These are phyloP conservation scores for Gymnobelideus leadbeateri DNA, from an alignment of 2,113 vertebrate species.

Conservation along the genomic window DNA sequence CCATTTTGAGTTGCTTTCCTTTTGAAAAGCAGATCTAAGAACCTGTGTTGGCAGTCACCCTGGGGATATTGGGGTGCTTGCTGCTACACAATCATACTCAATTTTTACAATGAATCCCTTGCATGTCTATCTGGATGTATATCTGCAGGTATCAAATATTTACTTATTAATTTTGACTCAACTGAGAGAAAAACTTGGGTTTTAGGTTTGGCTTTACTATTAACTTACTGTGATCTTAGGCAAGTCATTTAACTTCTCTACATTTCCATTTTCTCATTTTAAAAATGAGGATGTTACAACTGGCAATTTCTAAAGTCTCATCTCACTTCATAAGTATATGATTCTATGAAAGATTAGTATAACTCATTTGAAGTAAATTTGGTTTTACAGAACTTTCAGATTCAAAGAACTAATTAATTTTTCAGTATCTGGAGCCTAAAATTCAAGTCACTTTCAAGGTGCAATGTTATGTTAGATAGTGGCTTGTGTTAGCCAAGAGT, in stretches of 20 bases:
- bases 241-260: constrained; percentile 41
- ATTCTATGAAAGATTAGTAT: constrained; percentile 24
- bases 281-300: constrained; percentile 38
- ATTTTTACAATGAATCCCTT: not conserved
- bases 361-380: constrained; percentile 1
- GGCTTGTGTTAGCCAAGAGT: not conserved
- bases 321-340: constrained; percentile 36
- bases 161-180: not conserved
- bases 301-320: constrained; percentile 5
- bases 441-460: constrained; percentile 22
- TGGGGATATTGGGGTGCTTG: too few species aligned
- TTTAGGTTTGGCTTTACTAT: not conserved
- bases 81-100: constrained; percentile 17
- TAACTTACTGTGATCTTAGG: constrained; percentile 33
- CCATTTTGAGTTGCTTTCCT: too few species aligned
- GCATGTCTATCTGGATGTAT: constrained; percentile 28
- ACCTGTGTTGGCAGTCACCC: too few species aligned
- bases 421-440: constrained; percentile 18
- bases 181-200: not conserved
- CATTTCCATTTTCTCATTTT: not conserved
- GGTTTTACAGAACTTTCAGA: constrained; percentile 5
- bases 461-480: not conserved
- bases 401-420: constrained; percentile 10
- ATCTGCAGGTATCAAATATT: not conserved
- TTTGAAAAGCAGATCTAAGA: too few species aligned